These are phyloP conservation scores for Thyatira batis DNA, from an alignment of 2,888 invertebrate species.

Conservation along the genomic window DNA sequence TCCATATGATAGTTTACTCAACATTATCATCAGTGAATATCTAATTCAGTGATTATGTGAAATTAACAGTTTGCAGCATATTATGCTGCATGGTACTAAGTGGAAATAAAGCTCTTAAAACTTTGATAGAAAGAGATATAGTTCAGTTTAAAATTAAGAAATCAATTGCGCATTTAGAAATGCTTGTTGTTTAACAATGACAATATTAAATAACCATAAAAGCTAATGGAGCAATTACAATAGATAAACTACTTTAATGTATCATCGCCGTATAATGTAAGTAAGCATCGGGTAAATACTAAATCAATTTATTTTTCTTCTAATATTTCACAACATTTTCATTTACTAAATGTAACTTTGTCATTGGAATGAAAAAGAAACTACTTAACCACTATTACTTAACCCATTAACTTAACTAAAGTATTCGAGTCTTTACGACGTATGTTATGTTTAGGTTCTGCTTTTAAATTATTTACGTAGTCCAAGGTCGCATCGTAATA, in stretches of 20 bases:
- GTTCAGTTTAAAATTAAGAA: too few relatives aligned
- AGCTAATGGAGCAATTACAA: conserved; percentile 16
- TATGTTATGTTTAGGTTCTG: not conserved
- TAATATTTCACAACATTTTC: conserved; percentile 13
- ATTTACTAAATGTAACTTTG: not conserved
- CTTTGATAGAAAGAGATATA: too few relatives aligned
- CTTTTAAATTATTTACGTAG: not conserved
- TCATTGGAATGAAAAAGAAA: not conserved
- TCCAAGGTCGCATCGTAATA: not conserved
- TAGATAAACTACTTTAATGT: conserved; percentile 23
- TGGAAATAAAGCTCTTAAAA: too few relatives aligned
- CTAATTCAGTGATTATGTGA: too few relatives aligned
- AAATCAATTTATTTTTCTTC: conserved; percentile 15
- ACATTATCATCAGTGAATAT: not conserved
- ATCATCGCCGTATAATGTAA: conserved; percentile 16
- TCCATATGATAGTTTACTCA: not conserved
- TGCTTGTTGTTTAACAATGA: too few relatives aligned
- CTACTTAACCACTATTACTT: not conserved
- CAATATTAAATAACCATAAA: conserved; percentile 5
- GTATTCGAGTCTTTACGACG: not conserved
- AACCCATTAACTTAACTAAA: not conserved
- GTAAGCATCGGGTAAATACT: conserved; percentile 15
- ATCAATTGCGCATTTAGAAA: too few relatives aligned
- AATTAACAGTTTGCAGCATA: too few relatives aligned
- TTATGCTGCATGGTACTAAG: too few relatives aligned